Base-by-base conservation (phyloP, 2,888 invertebrate species). In the Pachliopta kotzebuea region DNA sequence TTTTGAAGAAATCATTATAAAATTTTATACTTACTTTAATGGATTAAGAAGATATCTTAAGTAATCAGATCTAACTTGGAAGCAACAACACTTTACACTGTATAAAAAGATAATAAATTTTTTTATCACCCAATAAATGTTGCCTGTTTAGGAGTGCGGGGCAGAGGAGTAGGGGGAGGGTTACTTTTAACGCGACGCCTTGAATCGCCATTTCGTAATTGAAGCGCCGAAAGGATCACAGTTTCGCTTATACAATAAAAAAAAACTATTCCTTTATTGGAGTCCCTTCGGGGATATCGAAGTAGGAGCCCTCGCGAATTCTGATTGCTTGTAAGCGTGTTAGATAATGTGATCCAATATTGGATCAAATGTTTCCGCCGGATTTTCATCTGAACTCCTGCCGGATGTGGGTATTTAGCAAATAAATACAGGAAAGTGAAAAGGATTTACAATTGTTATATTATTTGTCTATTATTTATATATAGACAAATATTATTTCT, bases 241-340 rank as follows among this genome's bases (percentile, higher is more conserved):
- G 49, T 63, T 59, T 59, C 42, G 26, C 23, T 21, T 21, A 31
- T 54, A 31, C 24, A 24, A 42, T 56, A 62, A 56, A 26, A 23
- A 60, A 56, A 55, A 61, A 55, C 62, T 56, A 78, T 79, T 76
- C 74, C 72, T 76, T 77, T 80, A 78, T 76, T 71, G 69, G 71
- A 69, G 70, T 72, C 74, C 75, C 73, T 77, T 78, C 72, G 75
- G 75, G 73, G 75, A 77, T 81, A 79, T 80, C 78, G 75, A 75
- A 70, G 70, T 72, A 72, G 37, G 37, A 37, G 37, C 37, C 14
- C 11, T 68, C 74, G 69, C 75, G 77, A 72, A 71, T 72, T 71
- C 74, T 74, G 75, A 77, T 74, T 70, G 71, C 71, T 71, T 60
- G 67, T 70, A 67, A 69, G 60, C 69, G 65, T 63, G 67, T 68